A percentile compares a stretch with the other conserved stretches of the same genome.
These are phyloP conservation scores for Ctenomys sociabilis DNA, from an alignment of 2,113 vertebrate species.

Conservation along the genomic window DNA sequence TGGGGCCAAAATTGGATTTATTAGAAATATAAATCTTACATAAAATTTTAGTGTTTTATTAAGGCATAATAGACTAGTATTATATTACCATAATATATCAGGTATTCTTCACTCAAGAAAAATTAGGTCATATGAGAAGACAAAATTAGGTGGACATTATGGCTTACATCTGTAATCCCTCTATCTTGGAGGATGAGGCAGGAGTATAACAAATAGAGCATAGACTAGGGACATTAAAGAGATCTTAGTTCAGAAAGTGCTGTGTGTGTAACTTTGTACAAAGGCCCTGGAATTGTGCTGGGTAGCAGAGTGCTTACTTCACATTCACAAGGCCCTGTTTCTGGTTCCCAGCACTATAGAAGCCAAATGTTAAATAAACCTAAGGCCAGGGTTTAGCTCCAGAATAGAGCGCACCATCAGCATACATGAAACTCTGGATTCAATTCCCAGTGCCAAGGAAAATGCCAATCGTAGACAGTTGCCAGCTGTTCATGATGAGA, in stretches of 20 bases:
- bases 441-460: not conserved
- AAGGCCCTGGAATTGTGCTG: not conserved
- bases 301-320: not conserved
- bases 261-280: not conserved
- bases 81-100: constrained; percentile 53
- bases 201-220: not conserved
- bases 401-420: not conserved
- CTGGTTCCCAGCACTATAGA: not conserved
- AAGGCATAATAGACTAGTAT: not conserved
- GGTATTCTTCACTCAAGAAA: constrained; percentile 33
- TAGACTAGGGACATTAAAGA: not conserved
- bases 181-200: not conserved
- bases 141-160: not conserved
- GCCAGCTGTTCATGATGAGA: not conserved
- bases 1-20: constrained; percentile 49
- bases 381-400: not conserved
- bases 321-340: not conserved
- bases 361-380: too few species aligned
- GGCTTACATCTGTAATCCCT: not conserved
- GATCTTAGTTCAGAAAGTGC: not conserved
- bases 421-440: not conserved
- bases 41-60: constrained; percentile 44
- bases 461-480: not conserved
- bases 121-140: constrained; percentile 26
- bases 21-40: constrained; percentile 53